phyloP scores from a whole-genome alignment of 2,888 invertebrate genomes.

The Tinea trinotella region DNA sequence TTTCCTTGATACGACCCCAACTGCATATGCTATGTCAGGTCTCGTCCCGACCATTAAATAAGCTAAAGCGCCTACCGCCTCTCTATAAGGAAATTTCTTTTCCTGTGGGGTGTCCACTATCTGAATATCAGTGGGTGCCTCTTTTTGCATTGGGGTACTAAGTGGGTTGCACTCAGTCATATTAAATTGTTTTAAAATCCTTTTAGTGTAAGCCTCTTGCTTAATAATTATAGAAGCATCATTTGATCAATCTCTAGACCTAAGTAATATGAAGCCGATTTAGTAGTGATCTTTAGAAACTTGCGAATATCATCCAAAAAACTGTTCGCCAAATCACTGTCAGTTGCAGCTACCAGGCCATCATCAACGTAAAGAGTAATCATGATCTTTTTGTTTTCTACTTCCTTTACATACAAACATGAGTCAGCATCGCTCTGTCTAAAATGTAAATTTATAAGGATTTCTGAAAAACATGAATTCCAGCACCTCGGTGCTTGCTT shows the following conservation, averaged over 20 bases:
- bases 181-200: constrained; percentile 14
- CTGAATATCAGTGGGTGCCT: neutral
- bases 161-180: constrained; percentile 18
- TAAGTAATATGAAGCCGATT: constrained; percentile 12
- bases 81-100: constrained; percentile 17
- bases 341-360: constrained; percentile 18
- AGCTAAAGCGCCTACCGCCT: constrained; percentile 17
- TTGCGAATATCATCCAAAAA: constrained; percentile 1
- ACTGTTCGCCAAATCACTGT: constrained; percentile 1
- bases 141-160: constrained; percentile 18
- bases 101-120: neutral
- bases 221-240: neutral
- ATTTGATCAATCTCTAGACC: constrained; percentile 15
- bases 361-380: constrained; percentile 19
- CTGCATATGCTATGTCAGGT: constrained; percentile 18
- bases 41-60: constrained; percentile 18
- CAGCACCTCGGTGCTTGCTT: constrained; percentile 18
- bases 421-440: constrained; percentile 16
- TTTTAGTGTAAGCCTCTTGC: constrained; percentile 14
- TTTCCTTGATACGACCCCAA: constrained; percentile 18
- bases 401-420: constrained; percentile 5
- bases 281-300: constrained; percentile 3
- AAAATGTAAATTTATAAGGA: neutral
- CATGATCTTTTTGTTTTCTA: constrained; percentile 1
- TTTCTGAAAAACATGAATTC: neutral